Base-by-base conservation (phyloP, 2,113 vertebrate species). In the Hypomesus transpacificus region DNA sequence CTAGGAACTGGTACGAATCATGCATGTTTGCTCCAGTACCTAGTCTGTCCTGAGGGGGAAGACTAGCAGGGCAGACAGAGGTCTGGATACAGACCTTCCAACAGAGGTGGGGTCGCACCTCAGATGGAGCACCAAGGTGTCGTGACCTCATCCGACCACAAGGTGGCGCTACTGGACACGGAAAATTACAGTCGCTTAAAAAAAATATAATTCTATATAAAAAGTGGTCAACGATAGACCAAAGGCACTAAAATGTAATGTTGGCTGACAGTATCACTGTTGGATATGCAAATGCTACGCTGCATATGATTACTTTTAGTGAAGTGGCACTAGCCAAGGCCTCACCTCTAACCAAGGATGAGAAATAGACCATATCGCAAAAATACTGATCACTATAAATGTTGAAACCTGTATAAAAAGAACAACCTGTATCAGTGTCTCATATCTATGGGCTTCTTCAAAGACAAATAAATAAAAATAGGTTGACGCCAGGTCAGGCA, bases 91-190 rank as follows among this genome's bases (percentile, higher is more conserved):
- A 11, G 39, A 46, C 39, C 39, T 2, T 46, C 39, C 39, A 26
- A 5, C 14, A 14, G 24, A 20, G 26, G 59, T 28, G 59, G 14
- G 14, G 20, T 61, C 24, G 76, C 83, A 87, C 86, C 83, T 76
- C 81, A 68, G 66, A 3, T 1, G 82, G 84, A 87, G 77, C 79
- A 64, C 62, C 39, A 20, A 60, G 3, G 1, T 59, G 61, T 46
- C 28, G 51, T 73, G 46, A 56, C 67, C 50, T 11, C 50, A 22
- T 9, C 54, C 0, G 0, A 72, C 88, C 91, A 90, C 84, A 62
- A 78, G 89, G 85, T 14, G 88, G 85, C 82, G 85, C 76, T 21
- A 50, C 53, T 71, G 66, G 13, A 3, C 46, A 8, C 17, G 54
- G 21, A 71, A 67, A 21, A 62, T 13, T 46, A 8, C 1, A 61